These are phyloP conservation scores for Cryptomyrus ogoouensis DNA, from an alignment of 2,113 vertebrate species.

Conservation along the genomic window DNA sequence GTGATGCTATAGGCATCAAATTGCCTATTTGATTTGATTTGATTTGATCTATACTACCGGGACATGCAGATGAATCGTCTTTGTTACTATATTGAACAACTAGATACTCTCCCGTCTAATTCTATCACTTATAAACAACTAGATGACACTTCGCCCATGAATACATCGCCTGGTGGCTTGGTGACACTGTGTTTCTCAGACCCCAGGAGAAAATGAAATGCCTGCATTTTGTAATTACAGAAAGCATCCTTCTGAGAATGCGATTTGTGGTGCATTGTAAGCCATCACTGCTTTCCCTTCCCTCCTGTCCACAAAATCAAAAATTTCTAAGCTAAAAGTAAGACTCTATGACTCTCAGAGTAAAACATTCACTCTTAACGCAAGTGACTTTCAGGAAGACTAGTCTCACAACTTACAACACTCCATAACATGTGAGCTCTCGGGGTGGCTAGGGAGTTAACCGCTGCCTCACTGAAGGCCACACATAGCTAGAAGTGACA, in stretches of 20 bases:
- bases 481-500: slow-evolving; percentile 20
- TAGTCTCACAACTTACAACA: background rate
- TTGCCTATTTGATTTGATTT: too few species aligned
- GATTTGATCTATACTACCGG: background rate
- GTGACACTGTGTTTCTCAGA: background rate
- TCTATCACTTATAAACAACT: background rate
- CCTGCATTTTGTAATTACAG: background rate
- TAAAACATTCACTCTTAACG: background rate
- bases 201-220: background rate
- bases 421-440: background rate
- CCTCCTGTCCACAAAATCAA: background rate
- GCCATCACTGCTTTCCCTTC: background rate
- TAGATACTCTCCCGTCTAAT: background rate
- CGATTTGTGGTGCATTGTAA: background rate
- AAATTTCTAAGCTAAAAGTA: background rate
- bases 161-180: background rate
- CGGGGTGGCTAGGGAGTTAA: slow-evolving; percentile 17
- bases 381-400: background rate
- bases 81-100: background rate
- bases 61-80: background rate
- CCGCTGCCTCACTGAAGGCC: slow-evolving; percentile 26
- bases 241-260: background rate
- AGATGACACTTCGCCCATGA: background rate
- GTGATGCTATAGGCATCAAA: too few species aligned
- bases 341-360: background rate